Percentiles rank a stretch among this genome's conserved stretches.
phyloP scores from a whole-genome alignment of 2,888 invertebrate species.

The Perithous albicinctus region DNA sequence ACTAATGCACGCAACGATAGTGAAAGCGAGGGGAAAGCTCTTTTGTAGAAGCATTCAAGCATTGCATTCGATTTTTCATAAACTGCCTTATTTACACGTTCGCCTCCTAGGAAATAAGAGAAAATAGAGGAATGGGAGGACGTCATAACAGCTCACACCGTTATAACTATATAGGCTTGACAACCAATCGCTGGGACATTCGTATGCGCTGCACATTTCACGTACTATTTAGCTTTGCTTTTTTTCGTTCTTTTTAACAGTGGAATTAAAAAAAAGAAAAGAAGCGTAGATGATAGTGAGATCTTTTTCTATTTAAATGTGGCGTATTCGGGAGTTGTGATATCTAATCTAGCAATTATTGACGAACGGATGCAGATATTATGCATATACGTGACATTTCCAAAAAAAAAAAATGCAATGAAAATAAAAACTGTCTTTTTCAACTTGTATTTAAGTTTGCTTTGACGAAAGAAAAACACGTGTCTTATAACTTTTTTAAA shows the following conservation, averaged over 20 bases:
- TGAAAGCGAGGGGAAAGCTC: slow-evolving; percentile 43
- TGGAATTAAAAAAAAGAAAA: no score
- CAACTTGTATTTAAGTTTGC: no score
- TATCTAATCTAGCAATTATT: no score
- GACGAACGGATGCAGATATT: no score
- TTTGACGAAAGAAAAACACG: no score
- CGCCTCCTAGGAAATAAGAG: background rate
- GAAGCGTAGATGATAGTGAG: background rate
- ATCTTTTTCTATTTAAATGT: no score
- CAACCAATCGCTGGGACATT: slow-evolving; percentile 13
- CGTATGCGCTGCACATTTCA: background rate
- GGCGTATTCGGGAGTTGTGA: no score
- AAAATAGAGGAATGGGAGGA: slow-evolving; percentile 17
- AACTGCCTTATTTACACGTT: background rate
- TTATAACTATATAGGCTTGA: background rate
- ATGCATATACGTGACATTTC: no score
- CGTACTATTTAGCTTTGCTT: background rate
- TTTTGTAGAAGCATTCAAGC: slow-evolving; percentile 2
- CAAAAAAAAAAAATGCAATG: no score
- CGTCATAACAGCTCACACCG: background rate
- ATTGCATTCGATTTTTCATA: slow-evolving; percentile 25
- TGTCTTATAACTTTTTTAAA: no score
- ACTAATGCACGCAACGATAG: slow-evolving; percentile 26
- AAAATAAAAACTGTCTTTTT: no score
- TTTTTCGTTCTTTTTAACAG: no score